Evolutionary conservation across 35 echinoderm and acorn worm genomes (phyloP).

Genomic region (Chiridota heheva): DNA sequence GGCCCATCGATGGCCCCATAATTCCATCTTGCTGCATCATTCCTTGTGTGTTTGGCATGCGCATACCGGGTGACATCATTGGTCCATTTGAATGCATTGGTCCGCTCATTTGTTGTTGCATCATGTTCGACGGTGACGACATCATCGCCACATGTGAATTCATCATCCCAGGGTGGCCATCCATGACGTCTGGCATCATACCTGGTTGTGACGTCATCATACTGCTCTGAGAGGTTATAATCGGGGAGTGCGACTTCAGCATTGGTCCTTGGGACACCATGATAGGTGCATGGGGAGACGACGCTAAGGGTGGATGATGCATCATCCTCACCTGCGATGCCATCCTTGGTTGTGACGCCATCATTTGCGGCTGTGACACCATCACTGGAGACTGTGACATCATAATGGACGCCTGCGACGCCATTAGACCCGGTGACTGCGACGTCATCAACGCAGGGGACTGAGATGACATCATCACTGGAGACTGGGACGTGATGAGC

Average conservation of each 20-base stretch:
- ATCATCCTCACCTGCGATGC: slow-evolving; percentile 43
- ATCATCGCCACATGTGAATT: slow-evolving; percentile 49
- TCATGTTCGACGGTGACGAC: slow-evolving; percentile 49
- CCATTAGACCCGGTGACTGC: slow-evolving; percentile 24
- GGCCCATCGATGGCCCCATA: neutral
- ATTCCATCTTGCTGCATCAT: slow-evolving; percentile 40
- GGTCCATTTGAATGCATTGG: slow-evolving; percentile 50
- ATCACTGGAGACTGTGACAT: slow-evolving; percentile 69
- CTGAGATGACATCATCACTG: slow-evolving; percentile 34
- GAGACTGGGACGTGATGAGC: neutral
- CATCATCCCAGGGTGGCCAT: slow-evolving; percentile 41
- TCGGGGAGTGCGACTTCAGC: slow-evolving; percentile 51
- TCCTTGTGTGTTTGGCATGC: slow-evolving; percentile 27
- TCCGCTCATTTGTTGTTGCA: slow-evolving; percentile 49
- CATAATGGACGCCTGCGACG: slow-evolving; percentile 71
- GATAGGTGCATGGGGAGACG: slow-evolving; percentile 46
- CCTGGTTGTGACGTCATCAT: slow-evolving; percentile 51
- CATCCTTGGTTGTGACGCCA: slow-evolving; percentile 69
- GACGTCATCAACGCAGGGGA: slow-evolving; percentile 21
- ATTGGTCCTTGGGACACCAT: slow-evolving; percentile 68
- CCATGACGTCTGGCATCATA: slow-evolving; percentile 32
- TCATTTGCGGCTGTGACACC: slow-evolving; percentile 60
- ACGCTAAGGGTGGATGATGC: too few relatives aligned
- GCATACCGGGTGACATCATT: slow-evolving; percentile 51
- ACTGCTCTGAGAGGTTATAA: slow-evolving; percentile 50